A percentile compares a stretch with the other conserved stretches of the same genome.
Conservation (phyloP, 2,797 vertebrate genomes). For the Helicolenus hilgendorfi region DNA sequence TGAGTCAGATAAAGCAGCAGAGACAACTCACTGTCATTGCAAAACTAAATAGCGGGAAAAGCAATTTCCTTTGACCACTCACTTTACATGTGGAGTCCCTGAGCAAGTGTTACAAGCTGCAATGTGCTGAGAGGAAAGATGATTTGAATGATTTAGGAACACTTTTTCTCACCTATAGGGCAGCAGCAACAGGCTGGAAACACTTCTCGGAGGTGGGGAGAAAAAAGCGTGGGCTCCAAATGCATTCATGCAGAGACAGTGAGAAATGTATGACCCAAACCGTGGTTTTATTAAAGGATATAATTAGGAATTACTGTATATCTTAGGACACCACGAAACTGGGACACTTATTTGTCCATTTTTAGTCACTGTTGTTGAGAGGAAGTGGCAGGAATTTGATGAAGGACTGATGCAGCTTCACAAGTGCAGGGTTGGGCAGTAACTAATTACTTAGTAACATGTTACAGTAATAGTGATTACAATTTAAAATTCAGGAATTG, state of each 20-base stretch:
- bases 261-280: slow-evolving; percentile 12
- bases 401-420: neutral
- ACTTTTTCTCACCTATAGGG: neutral
- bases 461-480: neutral
- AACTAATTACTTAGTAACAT: neutral
- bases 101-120: neutral
- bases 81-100: neutral
- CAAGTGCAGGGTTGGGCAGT: neutral
- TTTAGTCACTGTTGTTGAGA: neutral
- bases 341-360: neutral
- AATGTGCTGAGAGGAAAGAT: neutral
- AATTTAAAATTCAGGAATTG: neutral
- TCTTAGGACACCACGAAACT: slow-evolving; percentile 17
- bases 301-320: slow-evolving; percentile 36
- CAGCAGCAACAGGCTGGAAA: slow-evolving; percentile 19
- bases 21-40: slow-evolving; percentile 28
- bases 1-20: slow-evolving; percentile 32
- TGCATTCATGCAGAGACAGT: neutral
- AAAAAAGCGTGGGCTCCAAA: neutral
- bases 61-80: neutral
- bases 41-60: slow-evolving; percentile 15
- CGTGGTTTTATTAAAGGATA: slow-evolving; percentile 45
- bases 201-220: neutral
- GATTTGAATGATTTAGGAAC: slow-evolving; percentile 29
- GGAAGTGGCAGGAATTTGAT: neutral